A percentile compares a stretch with the other conserved stretches of the same genome.
Evolutionary conservation across 1,140 invertebrate species (phyloP).

Genomic region (Popillia japonica): DNA sequence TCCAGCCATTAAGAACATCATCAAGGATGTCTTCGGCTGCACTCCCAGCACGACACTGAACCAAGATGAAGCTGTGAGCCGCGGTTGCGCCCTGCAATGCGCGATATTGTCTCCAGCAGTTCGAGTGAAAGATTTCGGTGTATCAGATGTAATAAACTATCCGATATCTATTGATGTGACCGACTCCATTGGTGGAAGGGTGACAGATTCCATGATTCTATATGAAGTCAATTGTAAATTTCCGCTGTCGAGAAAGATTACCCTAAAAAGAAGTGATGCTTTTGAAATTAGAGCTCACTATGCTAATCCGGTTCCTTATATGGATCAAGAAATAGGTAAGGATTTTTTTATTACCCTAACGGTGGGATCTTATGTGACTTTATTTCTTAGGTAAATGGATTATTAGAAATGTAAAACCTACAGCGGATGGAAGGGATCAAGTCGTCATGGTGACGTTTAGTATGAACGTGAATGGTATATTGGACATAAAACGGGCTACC

Average conservation of each 20-base stretch:
- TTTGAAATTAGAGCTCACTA: conserved; percentile 90
- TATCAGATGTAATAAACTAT: conserved; percentile 85
- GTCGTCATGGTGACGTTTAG: conserved; percentile 97
- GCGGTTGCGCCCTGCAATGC: conserved; percentile 95
- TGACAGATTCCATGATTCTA: conserved; percentile 77
- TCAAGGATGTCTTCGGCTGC: conserved; percentile 88
- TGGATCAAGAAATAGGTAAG: conserved; percentile 82
- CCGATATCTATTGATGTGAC: conserved; percentile 88
- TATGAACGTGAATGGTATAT: conserved; percentile 92
- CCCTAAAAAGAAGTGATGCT: conserved; percentile 88
- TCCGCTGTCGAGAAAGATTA: conserved; percentile 93
- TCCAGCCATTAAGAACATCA: conserved; percentile 88
- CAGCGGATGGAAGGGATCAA: conserved; percentile 84
- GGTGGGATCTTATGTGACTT: not conserved
- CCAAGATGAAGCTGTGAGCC: conserved; percentile 95
- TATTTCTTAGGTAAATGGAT: conserved; percentile 76
- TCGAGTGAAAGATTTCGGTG: conserved; percentile 91
- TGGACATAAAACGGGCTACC: conserved; percentile 84
- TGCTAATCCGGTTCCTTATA: conserved; percentile 74
- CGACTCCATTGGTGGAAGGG: conserved; percentile 69
- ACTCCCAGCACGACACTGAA: conserved; percentile 94
- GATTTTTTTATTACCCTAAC: no score
- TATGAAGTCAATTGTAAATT: conserved; percentile 77
- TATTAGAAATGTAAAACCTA: conserved; percentile 85
- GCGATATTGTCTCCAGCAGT: conserved; percentile 97